A percentile compares a stretch with the other conserved stretches of the same genome.
Evolutionary conservation across 2,888 invertebrate species (phyloP).

Genomic region (Gymnoscelis rufifasciata): DNA sequence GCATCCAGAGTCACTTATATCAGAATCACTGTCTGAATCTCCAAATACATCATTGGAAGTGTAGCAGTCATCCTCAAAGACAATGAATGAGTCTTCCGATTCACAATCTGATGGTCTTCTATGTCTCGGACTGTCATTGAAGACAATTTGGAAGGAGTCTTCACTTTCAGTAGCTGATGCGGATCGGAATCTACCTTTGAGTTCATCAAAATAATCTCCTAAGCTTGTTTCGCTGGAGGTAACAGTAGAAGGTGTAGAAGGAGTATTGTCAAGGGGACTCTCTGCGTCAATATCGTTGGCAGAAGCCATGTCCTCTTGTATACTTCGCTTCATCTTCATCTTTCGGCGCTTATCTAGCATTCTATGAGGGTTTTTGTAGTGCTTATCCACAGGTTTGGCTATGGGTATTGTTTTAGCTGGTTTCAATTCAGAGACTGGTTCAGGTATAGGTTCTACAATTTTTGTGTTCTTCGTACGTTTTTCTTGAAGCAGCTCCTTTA

Average conservation of each 20-base stretch:
- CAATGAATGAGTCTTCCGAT: constrained; percentile 80
- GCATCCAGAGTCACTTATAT: constrained; percentile 50
- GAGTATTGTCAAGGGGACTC: constrained; percentile 45
- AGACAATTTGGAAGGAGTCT: constrained; percentile 71
- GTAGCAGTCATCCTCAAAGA: constrained; percentile 71
- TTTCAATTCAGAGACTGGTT: neutral
- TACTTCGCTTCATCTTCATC: constrained; percentile 38
- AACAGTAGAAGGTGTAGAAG: constrained; percentile 21
- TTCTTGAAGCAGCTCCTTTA: constrained; percentile 52
- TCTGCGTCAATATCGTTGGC: constrained; percentile 46
- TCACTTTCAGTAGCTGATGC: constrained; percentile 52
- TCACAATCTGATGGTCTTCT: constrained; percentile 69
- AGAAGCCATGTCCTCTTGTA: constrained; percentile 49
- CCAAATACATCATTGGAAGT: constrained; percentile 64
- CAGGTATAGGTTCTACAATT: constrained; percentile 17
- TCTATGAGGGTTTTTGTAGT: constrained; percentile 45
- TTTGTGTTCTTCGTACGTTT: constrained; percentile 36
- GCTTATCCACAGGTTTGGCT: constrained; percentile 40
- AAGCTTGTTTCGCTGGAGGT: constrained; percentile 12
- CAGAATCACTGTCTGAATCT: constrained; percentile 32
- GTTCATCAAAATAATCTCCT: constrained; percentile 58
- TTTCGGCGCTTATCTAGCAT: constrained; percentile 39
- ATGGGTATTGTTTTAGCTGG: constrained; percentile 32
- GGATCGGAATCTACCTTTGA: constrained; percentile 56
- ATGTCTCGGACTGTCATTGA: constrained; percentile 47